Base-by-base conservation (phyloP, 2,888 invertebrate species). In the Hemaris fuciformis region DNA sequence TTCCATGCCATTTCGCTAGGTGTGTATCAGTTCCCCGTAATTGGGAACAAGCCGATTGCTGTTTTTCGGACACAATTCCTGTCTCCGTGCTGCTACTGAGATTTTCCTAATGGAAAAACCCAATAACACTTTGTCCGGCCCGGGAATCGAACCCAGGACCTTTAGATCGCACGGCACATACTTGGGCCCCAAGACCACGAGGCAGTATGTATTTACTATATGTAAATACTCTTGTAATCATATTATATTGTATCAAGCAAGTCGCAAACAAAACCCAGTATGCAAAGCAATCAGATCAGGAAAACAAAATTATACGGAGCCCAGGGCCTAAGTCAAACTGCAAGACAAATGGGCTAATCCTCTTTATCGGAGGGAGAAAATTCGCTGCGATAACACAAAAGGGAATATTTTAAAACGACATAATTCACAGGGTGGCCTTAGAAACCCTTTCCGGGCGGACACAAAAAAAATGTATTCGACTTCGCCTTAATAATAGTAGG, bases 341-440 rank as follows among this genome's bases (percentile, higher is more conserved):
- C 57, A 81, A 87, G 87, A 89, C 85, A 85, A 84, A 89, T 87
- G 82, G 81, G 68, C 82, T 85, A 89, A 89, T 89, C 87, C 84
- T 75, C 77, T 87, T 87, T 88, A 89, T 87, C 87, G 83, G 76
- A 74, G 80, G 68, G 75, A 82, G 81, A 65, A 81, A 87, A 85
- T 83, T 85, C 84, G 73, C 82, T 80, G 79, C 80, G 86, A 83
- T 86, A 87, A 88, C 84, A 87, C 84, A 86, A 81, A 80, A 83
- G 56, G 58, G 68, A 87, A 87, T 85, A 84, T 88, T 89, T 89
- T 88, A 87, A 89, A 88, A 81, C 86, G 81, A 83, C 74, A 87
- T 88, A 88, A 85, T 81, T 89, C 84, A 88, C 81, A 69, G 74
- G 66, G 70, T 74, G 74, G 75, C 74, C 59, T 46, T 61, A 65